A percentile compares a stretch with the other conserved stretches of the same genome.
Conservation (phyloP, 2,113 vertebrate species). For the Hemiscyllium ocellatum region DNA sequence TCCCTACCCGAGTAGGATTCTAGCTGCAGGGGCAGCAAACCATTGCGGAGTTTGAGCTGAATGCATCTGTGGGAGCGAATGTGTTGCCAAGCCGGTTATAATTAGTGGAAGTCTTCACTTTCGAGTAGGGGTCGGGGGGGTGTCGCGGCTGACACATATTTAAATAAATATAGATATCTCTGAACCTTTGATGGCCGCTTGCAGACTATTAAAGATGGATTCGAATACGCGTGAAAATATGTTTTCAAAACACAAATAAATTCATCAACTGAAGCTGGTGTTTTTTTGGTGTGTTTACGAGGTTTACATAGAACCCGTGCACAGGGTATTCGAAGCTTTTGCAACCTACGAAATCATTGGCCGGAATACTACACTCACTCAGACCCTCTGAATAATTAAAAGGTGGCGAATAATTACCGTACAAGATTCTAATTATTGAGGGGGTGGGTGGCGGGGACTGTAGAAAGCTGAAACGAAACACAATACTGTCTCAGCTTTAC, state of each 20-base stretch:
- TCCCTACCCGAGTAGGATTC: not conserved
- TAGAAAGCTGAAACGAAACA: conserved; percentile 55
- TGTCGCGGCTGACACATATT: not conserved
- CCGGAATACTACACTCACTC: conserved; percentile 58
- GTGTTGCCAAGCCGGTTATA: not conserved
- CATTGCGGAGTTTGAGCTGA: not conserved
- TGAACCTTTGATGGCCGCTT: not conserved
- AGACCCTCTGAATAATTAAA: conserved; percentile 77
- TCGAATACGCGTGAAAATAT: not conserved
- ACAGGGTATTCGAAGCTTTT: conserved; percentile 51
- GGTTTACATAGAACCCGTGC: conserved; percentile 40
- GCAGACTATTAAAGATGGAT: not conserved
- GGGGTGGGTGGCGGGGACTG: conserved; percentile 40
- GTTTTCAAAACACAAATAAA: not conserved
- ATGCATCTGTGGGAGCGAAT: not conserved
- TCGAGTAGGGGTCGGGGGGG: not conserved
- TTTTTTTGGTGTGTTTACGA: conserved; percentile 39
- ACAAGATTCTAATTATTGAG: conserved; percentile 75
- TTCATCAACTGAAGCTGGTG: not conserved
- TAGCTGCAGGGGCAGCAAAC: not conserved
- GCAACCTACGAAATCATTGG: conserved; percentile 47
- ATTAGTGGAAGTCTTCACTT: conserved; percentile 1
- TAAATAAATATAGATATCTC: not conserved
- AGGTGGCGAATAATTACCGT: conserved; percentile 84
- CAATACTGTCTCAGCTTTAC: conserved; percentile 52